Conservation (phyloP, 2,113 vertebrate genomes). For the Shinisaurus crocodilurus region DNA sequence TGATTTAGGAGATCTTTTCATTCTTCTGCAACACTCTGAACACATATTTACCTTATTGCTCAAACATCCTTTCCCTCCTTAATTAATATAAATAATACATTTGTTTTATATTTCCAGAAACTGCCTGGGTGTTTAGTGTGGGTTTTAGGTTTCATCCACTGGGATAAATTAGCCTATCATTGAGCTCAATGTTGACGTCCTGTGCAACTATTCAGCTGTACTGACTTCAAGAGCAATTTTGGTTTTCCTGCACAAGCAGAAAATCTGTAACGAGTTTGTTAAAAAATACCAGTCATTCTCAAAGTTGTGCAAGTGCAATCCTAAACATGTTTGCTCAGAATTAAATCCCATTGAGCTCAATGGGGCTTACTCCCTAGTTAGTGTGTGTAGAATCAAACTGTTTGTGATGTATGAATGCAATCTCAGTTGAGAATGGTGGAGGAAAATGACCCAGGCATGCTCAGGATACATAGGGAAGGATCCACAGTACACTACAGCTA, state of each 20-base stretch:
- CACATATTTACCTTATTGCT: conserved; percentile 20
- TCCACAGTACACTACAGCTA: too few relatives aligned
- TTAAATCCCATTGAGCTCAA: not conserved
- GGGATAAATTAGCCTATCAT: conserved; percentile 52
- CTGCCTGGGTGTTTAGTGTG: conserved; percentile 17
- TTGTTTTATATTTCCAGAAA: conserved; percentile 1
- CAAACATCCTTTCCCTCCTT: conserved; percentile 46
- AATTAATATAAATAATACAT: conserved; percentile 56
- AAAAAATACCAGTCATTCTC: conserved; percentile 10
- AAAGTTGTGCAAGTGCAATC: not conserved
- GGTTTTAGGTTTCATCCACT: conserved; percentile 35
- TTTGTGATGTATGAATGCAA: not conserved
- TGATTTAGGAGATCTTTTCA: conserved; percentile 48
- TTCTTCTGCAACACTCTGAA: conserved; percentile 50
- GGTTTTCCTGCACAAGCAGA: not conserved
- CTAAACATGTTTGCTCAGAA: not conserved
- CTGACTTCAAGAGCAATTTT: conserved; percentile 47
- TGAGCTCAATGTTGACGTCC: conserved; percentile 31
- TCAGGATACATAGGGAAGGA: not conserved
- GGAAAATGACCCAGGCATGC: not conserved
- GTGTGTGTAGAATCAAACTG: not conserved
- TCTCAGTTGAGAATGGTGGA: not conserved
- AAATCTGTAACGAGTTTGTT: conserved; percentile 49
- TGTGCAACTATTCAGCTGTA: conserved; percentile 31
- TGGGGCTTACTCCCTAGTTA: not conserved